A percentile compares a stretch with the other conserved stretches of the same genome.
Evolutionary conservation across 2,113 vertebrate species (phyloP).

Genomic region (Excalfactoria chinensis): DNA sequence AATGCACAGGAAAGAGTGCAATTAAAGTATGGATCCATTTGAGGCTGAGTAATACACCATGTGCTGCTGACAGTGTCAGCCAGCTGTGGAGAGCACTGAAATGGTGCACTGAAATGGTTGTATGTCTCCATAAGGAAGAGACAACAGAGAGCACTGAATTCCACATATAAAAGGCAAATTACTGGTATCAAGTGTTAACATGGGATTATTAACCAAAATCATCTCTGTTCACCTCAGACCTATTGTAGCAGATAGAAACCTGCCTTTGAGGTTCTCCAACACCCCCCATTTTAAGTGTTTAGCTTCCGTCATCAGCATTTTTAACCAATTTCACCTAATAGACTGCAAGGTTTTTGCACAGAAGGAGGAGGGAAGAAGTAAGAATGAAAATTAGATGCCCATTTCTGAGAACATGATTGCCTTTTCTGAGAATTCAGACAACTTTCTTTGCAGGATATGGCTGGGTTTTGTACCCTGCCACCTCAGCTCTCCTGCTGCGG

Average conservation of each 20-base stretch:
- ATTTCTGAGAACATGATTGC: neutral
- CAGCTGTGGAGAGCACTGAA: neutral
- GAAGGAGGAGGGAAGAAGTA: neutral
- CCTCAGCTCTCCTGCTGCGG: neutral
- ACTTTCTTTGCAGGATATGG: neutral
- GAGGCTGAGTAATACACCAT: neutral
- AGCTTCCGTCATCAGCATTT: neutral
- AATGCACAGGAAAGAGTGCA: constrained; percentile 12
- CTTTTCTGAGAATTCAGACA: neutral
- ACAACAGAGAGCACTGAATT: neutral
- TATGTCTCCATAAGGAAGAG: neutral
- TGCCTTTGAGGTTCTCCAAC: neutral
- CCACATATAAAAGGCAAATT: neutral
- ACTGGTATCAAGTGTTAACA: neutral
- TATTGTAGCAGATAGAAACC: neutral
- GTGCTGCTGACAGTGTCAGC: neutral
- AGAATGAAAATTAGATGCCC: fast-evolving
- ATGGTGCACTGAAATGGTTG: neutral
- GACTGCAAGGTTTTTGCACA: neutral
- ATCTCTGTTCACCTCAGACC: neutral
- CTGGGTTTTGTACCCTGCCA: neutral
- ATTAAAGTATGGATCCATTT: constrained; percentile 30
- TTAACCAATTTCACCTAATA: neutral
- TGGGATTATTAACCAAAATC: neutral
- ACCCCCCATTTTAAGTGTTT: neutral